Conservation (phyloP, 2,888 invertebrate species). For the Macrostomum cliftonense region DNA sequence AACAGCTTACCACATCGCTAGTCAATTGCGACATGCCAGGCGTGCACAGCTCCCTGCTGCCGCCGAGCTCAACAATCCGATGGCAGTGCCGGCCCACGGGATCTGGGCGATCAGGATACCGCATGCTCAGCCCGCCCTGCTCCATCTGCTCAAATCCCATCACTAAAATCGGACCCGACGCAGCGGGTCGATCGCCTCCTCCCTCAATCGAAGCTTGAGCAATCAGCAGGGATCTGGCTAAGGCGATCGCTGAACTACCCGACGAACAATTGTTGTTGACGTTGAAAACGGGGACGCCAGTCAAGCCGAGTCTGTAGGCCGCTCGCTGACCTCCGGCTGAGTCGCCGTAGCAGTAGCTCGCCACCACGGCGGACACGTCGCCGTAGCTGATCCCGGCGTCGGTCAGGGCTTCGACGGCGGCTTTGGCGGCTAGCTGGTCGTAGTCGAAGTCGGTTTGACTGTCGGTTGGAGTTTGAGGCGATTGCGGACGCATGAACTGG, state of each 20-base stretch:
- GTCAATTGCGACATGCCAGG: constrained; percentile 24
- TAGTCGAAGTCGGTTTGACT: background rate
- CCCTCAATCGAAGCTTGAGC: background rate
- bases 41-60: constrained; percentile 20
- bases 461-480: constrained; percentile 11
- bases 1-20: constrained; percentile 28
- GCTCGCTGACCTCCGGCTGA: constrained; percentile 22
- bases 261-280: constrained; percentile 30
- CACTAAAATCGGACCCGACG: background rate
- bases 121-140: constrained; percentile 23
- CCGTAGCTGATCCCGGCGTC: constrained; percentile 22
- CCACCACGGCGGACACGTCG: constrained; percentile 22
- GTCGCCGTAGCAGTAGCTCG: constrained; percentile 30
- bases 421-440: background rate
- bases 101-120: constrained; percentile 22
- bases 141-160: constrained; percentile 31
- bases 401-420: constrained; percentile 16
- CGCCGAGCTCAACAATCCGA: constrained; percentile 23
- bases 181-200: too few species aligned
- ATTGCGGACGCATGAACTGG: constrained; percentile 21
- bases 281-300: constrained; percentile 26
- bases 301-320: constrained; percentile 13
- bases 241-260: constrained; percentile 24
- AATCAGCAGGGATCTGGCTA: constrained; percentile 19
- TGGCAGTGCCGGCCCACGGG: constrained; percentile 25